phyloP scores from a whole-genome alignment of 1,140 invertebrate genomes.

The Phymastichus coffea region DNA sequence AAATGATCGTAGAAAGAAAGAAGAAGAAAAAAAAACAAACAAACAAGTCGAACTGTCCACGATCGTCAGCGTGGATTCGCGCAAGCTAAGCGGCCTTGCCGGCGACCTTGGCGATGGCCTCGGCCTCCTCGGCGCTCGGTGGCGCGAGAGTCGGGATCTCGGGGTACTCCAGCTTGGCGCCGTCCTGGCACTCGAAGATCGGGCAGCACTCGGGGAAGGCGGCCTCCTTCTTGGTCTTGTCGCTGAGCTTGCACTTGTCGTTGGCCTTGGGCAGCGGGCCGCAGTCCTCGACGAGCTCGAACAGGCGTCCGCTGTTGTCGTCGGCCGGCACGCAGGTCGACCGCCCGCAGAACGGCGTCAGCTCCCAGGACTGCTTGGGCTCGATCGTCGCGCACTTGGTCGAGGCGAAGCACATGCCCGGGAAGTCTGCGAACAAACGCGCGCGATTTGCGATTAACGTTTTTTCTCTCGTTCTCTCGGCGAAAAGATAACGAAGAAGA shows the following conservation, averaged over 20 bases:
- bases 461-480: neutral
- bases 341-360: slow-evolving; percentile 83
- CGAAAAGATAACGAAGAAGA: neutral
- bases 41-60: too few species aligned
- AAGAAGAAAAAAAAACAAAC: too few species aligned
- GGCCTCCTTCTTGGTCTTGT: slow-evolving; percentile 86
- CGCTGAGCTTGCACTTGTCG: slow-evolving; percentile 81
- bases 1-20: too few species aligned
- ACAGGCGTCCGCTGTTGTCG: slow-evolving; percentile 68
- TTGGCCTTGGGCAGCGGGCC: slow-evolving; percentile 82
- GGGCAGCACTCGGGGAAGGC: slow-evolving; percentile 84
- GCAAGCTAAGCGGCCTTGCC: too few species aligned
- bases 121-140: slow-evolving; percentile 50
- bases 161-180: slow-evolving; percentile 80
- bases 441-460: neutral
- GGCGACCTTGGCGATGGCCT: too few species aligned
- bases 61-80: too few species aligned
- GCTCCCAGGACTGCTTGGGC: slow-evolving; percentile 78
- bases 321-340: slow-evolving; percentile 80
- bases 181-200: slow-evolving; percentile 79
- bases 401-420: slow-evolving; percentile 84
- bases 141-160: slow-evolving; percentile 70
- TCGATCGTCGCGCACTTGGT: slow-evolving; percentile 85
- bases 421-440: slow-evolving; percentile 72
- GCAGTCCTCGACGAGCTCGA: slow-evolving; percentile 85